A percentile compares a stretch with the other conserved stretches of the same genome.
Evolutionary conservation across 2,113 vertebrate genomes (phyloP).

Genomic region (Rhipidura dahli): DNA sequence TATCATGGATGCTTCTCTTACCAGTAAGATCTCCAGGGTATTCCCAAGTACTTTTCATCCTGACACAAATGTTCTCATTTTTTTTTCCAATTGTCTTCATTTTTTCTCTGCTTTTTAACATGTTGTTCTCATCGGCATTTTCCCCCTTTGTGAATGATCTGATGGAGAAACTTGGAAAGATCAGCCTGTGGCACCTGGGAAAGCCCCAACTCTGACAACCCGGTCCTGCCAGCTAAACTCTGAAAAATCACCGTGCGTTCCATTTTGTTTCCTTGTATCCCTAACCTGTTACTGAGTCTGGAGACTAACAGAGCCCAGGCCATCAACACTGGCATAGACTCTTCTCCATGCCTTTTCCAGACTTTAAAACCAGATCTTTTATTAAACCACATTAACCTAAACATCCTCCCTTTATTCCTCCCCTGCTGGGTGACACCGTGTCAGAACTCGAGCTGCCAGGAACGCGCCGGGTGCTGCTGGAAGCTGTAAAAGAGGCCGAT

Average conservation of each 20-base stretch:
- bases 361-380: conserved; percentile 25
- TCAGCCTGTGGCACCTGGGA: background rate
- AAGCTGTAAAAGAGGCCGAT: background rate
- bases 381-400: conserved; percentile 64
- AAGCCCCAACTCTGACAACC: background rate
- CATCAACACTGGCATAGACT: background rate
- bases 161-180: background rate
- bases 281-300: background rate
- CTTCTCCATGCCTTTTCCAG: conserved; percentile 26
- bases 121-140: background rate
- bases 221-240: background rate
- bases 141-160: background rate
- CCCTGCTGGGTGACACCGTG: conserved; percentile 57
- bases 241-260: background rate
- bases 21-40: background rate
- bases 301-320: background rate
- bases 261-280: accelerated
- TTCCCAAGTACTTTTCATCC: background rate
- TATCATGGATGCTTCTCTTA: background rate
- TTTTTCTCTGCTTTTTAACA: background rate
- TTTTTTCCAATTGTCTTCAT: background rate
- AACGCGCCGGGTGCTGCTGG: background rate
- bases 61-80: accelerated
- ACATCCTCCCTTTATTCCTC: conserved; percentile 56
- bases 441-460: conserved; percentile 31